Percentiles rank a stretch among this genome's conserved stretches.
phyloP scores from a whole-genome alignment of 2,888 invertebrate species.

The Junonia oenone region DNA sequence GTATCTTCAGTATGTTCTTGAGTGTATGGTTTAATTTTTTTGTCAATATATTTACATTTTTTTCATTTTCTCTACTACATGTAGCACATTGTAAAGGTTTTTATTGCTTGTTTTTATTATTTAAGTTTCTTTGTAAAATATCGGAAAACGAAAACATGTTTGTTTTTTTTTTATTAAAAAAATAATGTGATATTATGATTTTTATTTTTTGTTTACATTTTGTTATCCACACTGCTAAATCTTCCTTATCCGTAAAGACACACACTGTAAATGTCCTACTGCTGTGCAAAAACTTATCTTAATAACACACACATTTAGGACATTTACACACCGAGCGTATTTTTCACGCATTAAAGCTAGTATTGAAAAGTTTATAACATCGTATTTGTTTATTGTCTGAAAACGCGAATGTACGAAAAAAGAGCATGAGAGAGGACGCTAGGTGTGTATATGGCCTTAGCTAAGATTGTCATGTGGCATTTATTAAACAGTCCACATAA shows the following conservation, averaged over 20 bases:
- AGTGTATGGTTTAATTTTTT: constrained; percentile 17
- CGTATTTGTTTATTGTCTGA: too few relatives aligned
- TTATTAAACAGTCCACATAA: too few relatives aligned
- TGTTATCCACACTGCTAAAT: constrained; percentile 3
- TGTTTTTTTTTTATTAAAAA: constrained; percentile 26
- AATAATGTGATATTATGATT: constrained; percentile 13
- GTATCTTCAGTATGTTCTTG: background rate
- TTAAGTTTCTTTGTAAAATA: constrained; percentile 32
- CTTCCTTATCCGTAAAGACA: background rate
- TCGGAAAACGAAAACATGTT: constrained; percentile 16
- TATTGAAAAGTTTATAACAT: too few relatives aligned
- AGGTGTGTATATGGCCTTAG: too few relatives aligned
- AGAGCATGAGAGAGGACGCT: too few relatives aligned
- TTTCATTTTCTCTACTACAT: constrained; percentile 6
- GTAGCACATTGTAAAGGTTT: constrained; percentile 18
- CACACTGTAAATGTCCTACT: background rate
- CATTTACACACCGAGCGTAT: too few relatives aligned
- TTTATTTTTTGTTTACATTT: constrained; percentile 6
- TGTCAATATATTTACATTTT: constrained; percentile 8
- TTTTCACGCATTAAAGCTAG: too few relatives aligned
- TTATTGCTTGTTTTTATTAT: constrained; percentile 26
- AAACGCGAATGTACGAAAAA: too few relatives aligned
- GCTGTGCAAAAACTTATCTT: too few relatives aligned
- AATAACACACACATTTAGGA: too few relatives aligned
- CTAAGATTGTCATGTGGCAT: too few relatives aligned